Base-by-base conservation (phyloP, 2,797 vertebrate genomes). In the Aplochiton taeniatus region DNA sequence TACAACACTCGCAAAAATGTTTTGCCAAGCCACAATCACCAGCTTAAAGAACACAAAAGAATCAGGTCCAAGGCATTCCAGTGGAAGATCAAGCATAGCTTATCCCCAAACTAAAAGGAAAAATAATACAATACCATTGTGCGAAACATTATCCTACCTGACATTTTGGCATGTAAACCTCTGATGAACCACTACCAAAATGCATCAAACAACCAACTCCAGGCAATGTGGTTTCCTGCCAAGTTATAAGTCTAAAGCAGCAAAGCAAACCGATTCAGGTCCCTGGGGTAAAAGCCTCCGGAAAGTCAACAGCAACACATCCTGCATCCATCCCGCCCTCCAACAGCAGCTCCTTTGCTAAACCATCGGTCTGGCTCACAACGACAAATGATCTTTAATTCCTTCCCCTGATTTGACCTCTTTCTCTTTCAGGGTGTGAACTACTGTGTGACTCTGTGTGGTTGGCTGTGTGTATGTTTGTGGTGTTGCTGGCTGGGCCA, bases 331-430 rank as follows among this genome's bases (percentile, higher is more conserved):
- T 31, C 31, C 31, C 31, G 6, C 31, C 6, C 31, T 31, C 31
- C 68, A 81, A 74, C 55, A n/a, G 69, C 57, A 46, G 65, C 80
- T 70, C 70, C 42, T 42, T 81, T 68, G 68, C 57, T 47, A 41
- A 1, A 12, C 69, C 80, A 68, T 66, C 58, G 60, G 65, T 75
- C 64, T 18, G 69, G 79, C 78, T 78, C 48, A 82, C 76, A 80
- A 66, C 75, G 68, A 75, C 83, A 78, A 83, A 85, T 4, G 77
- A 76, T 70, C 75, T 81, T 75, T 76, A 77, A 81, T 79, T 76
- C 75, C 82, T 76, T 84, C 75, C 75, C 80, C 70, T 63, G 61
- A 16, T 73, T n/a, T 48, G 61, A 83, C 83, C 85, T 80, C 74
- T 74, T 4, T 31, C 69, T 60, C 66, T 68, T 75, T 69, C 74